Conservation (phyloP, 2,797 vertebrate species). For the Euthynnus affinis region DNA sequence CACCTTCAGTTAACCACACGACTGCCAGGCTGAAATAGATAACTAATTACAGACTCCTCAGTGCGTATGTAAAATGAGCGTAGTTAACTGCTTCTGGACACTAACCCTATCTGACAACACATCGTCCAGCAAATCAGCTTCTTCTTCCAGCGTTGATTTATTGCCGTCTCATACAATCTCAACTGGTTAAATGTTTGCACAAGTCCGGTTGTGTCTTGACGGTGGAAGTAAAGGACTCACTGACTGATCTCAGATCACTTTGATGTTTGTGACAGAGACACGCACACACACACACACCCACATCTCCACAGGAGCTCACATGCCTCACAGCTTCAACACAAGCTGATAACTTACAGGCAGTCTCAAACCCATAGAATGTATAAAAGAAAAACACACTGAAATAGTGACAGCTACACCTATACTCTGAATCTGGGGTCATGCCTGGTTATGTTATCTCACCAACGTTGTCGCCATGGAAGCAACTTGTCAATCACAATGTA, state of each 20-base stretch:
- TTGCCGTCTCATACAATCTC: neutral
- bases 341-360: conserved; percentile 70
- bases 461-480: too few species aligned
- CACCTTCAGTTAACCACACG: neutral
- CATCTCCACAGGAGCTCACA: conserved; percentile 53
- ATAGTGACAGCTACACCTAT: too few species aligned
- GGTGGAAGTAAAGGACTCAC: neutral
- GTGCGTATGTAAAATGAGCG: neutral
- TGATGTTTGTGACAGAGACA: conserved; percentile 6
- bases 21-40: neutral
- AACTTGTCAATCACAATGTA: too few species aligned
- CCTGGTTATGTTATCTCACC: too few species aligned
- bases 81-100: neutral
- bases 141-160: neutral
- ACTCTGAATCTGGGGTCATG: too few species aligned
- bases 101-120: neutral
- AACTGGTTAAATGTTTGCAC: neutral
- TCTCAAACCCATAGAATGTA: conserved; percentile 28
- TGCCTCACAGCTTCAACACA: conserved; percentile 61
- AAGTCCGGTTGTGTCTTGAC: neutral
- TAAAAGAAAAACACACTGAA: too few species aligned
- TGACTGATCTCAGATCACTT: conserved; percentile 1
- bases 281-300: neutral
- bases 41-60: neutral
- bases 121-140: neutral